Base-by-base conservation (phyloP, 2,113 vertebrate genomes). In the Puma concolor region DNA sequence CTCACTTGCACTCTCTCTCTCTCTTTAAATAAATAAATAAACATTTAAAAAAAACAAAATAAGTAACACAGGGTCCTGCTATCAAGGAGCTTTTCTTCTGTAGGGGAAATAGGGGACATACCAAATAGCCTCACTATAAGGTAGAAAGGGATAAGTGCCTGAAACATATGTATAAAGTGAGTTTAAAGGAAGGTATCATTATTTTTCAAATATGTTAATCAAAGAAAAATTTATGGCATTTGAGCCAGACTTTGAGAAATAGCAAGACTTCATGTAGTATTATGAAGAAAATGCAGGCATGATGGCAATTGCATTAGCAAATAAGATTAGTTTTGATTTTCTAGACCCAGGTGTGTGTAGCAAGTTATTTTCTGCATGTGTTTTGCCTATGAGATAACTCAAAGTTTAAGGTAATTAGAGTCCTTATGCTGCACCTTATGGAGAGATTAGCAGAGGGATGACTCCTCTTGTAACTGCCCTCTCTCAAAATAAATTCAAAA, bases 311-410 rank as follows among this genome's bases (percentile, higher is more conserved):
- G 2, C 4, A 67, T 94, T 84, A 88, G 9, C 27, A 88, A 67
- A 74, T 33, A n/a, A 84, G 8, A 71, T 79, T 87, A 81, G 44
- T 74, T 88, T 84, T 92, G 13, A 27, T 74, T 91, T 94, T 95
- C 66, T 67, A 64, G 60, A 57, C 1, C 38, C n/a, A 48, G 13
- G 7, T 74, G 44, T 83, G 27, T 41, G 15, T 15, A 71, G 13
- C 11, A 77, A 66, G 41, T 77, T 87, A 33, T 82, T 87, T 82
- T 87, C 52, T 66, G 4, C 8, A 44, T 84, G 88, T 41, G 11
- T 60, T 93, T 90, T 50, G 64, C 29, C n/a, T 95, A 19, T 52
- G 19, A 48, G 44, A 86, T 60, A 88, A 71, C 5, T 94, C 44
- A 91, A 25, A 82, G 5, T 64, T 72, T n/a, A 80, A 88, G 38